phyloP scores from a whole-genome alignment of 2,888 invertebrate species.

The Drosophila mettleri region DNA sequence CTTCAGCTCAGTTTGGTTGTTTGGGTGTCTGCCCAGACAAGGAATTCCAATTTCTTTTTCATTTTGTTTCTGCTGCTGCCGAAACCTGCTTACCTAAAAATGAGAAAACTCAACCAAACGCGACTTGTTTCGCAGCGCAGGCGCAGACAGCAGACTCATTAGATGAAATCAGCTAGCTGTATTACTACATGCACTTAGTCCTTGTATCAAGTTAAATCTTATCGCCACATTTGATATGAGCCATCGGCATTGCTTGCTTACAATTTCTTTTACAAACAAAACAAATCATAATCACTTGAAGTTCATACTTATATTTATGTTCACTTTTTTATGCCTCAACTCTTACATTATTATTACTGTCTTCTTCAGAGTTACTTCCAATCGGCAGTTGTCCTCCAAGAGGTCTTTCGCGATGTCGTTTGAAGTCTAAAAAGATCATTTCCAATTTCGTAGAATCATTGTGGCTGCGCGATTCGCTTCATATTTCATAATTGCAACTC shows the following conservation, averaged over 20 bases:
- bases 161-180: conserved; percentile 24
- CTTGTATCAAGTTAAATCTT: neutral
- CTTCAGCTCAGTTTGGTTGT: conserved; percentile 26
- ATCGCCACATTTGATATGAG: neutral
- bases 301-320: too few relatives aligned
- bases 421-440: conserved; percentile 40
- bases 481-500: conserved; percentile 70
- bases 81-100: conserved; percentile 28
- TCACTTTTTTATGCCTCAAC: too few relatives aligned
- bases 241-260: neutral
- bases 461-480: conserved; percentile 38
- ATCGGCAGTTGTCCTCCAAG: too few relatives aligned
- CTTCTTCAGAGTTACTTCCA: too few relatives aligned
- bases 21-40: conserved; percentile 45
- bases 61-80: conserved; percentile 9
- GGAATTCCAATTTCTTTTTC: conserved; percentile 59
- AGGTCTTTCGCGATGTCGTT: neutral
- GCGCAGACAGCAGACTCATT: conserved; percentile 38
- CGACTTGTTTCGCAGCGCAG: conserved; percentile 21
- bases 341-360: too few relatives aligned
- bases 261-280: neutral
- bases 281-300: too few relatives aligned
- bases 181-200: conserved; percentile 13
- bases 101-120: conserved; percentile 11
- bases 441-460: conserved; percentile 39